These are phyloP conservation scores for Sebastes fasciatus DNA, from an alignment of 2,113 vertebrate genomes.

Conservation along the genomic window DNA sequence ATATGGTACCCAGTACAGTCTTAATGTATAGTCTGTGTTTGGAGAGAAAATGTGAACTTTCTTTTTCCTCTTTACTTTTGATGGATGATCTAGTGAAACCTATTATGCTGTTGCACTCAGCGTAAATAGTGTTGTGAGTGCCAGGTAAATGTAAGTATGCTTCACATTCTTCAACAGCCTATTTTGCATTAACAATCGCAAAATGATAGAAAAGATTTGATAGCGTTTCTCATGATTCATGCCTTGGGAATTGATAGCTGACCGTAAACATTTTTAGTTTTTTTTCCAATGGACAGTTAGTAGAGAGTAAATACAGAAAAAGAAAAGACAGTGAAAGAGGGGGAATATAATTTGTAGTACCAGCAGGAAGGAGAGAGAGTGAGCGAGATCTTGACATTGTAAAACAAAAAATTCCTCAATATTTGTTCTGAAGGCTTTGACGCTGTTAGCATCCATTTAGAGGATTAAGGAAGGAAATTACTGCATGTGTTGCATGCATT, in stretches of 20 bases:
- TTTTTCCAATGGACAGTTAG: neutral
- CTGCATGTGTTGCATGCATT: neutral
- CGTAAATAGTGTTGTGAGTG: neutral
- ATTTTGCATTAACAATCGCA: neutral
- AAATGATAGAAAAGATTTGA: neutral
- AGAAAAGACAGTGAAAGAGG: neutral
- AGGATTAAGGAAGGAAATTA: slow-evolving; percentile 22
- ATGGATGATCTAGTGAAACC: neutral
- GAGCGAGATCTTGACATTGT: neutral
- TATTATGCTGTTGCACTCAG: neutral
- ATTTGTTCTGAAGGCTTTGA: slow-evolving; percentile 2
- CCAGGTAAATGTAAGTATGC: slow-evolving; percentile 15
- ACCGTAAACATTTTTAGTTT: neutral
- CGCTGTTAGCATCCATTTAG: neutral
- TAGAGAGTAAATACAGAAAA: neutral
- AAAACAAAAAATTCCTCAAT: neutral
- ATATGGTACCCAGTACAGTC: neutral
- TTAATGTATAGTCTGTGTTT: neutral
- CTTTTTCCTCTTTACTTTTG: slow-evolving; percentile 10
- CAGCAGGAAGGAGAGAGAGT: neutral
- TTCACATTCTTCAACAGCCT: neutral
- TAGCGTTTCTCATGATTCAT: neutral
- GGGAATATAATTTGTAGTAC: too few species aligned
- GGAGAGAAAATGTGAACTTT: neutral
- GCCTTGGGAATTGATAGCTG: neutral